These are phyloP conservation scores for Sinohyriopsis cumingii DNA, from an alignment of 2,888 invertebrate species.

Conservation along the genomic window DNA sequence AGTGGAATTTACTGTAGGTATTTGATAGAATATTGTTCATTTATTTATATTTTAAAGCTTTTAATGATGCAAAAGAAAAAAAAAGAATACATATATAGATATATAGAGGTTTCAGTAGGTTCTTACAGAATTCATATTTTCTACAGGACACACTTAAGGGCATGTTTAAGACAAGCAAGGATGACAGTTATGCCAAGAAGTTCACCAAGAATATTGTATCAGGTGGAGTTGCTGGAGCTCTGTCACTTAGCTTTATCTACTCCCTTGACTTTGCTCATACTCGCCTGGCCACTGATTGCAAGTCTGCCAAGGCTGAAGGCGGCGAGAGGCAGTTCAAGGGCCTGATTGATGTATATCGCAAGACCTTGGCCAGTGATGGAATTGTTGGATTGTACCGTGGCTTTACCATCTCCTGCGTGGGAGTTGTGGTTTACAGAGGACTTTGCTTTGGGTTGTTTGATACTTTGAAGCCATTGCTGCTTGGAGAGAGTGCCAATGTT, in stretches of 20 bases:
- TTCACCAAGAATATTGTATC: conserved; percentile 83
- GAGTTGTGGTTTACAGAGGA: conserved; percentile 72
- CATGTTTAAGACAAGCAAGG: conserved; percentile 77
- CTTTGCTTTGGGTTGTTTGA: conserved; percentile 73
- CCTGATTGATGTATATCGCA: conserved; percentile 76
- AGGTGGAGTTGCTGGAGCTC: conserved; percentile 70
- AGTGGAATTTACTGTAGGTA: too few relatives aligned
- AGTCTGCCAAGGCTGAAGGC: conserved; percentile 59
- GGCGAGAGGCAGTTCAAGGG: conserved; percentile 88
- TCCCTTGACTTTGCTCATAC: conserved; percentile 72
- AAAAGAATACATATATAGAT: too few relatives aligned
- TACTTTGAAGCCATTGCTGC: conserved; percentile 69
- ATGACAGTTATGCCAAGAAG: conserved; percentile 60
- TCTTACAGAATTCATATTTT: not conserved
- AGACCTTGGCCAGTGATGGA: conserved; percentile 70
- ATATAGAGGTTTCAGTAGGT: too few relatives aligned
- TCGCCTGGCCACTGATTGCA: conserved; percentile 70
- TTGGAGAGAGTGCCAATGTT: conserved; percentile 64
- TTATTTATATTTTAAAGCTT: too few relatives aligned
- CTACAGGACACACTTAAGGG: conserved; percentile 87
- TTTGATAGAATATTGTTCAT: too few relatives aligned
- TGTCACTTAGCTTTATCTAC: conserved; percentile 72
- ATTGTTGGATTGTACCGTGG: conserved; percentile 71
- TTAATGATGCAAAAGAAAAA: too few relatives aligned
- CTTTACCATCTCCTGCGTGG: conserved; percentile 71